Evolutionary conservation across 37 sponge, comb jelly and placozoan genomes (phyloP), one percentile per base, ranked within the genome.

Genomic region (Beroe forskalii): DNA sequence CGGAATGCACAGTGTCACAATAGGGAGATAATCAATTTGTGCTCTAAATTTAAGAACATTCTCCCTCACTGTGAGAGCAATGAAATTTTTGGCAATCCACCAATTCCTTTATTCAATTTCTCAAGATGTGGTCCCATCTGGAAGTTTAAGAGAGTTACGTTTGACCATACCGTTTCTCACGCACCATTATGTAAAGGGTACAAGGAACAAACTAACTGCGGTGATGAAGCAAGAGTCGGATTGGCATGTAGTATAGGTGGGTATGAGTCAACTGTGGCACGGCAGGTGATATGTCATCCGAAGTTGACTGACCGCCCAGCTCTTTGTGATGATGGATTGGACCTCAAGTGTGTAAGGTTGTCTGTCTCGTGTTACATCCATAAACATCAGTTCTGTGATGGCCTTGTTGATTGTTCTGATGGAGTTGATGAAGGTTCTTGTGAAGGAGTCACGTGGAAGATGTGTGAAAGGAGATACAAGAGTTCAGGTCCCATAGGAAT

Each of bases 61-160:
- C 12, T 17, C 12, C 55, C 55, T 48, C 55, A 48, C 55, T 48
- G 55, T 48, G 12, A 17, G 12, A 12, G 12, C 55, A 48, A 48
- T 48, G 12, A 48, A n/a, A n/a, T n/a, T n/a, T n/a, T n/a, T 12
- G 55, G 55, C 55, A 48, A 12, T n/a, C n/a, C n/a, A 48, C 12
- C 12, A 64, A 64, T 64, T 30, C 66, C 66, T n/a, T n/a, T 64
- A 3, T 64, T 64, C 66, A 64, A 64, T 64, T 64, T 64, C 31
- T n/a, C 66, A 64, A 64, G 66, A 23, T 64, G 66, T 64, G 66
- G 66, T 27, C 66, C 66, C 3, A 64, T 64, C 66, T 30, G 66
- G 30, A 64, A 27, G 4, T 8, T 8, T n/a, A 27, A 64, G 4
- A 23, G 25, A 64, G 31, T 64, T 8, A 30, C 66, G 25, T 48